Evolutionary conservation across 2,797 vertebrate species (phyloP).

Genomic region (Atherinosoma microstoma): DNA sequence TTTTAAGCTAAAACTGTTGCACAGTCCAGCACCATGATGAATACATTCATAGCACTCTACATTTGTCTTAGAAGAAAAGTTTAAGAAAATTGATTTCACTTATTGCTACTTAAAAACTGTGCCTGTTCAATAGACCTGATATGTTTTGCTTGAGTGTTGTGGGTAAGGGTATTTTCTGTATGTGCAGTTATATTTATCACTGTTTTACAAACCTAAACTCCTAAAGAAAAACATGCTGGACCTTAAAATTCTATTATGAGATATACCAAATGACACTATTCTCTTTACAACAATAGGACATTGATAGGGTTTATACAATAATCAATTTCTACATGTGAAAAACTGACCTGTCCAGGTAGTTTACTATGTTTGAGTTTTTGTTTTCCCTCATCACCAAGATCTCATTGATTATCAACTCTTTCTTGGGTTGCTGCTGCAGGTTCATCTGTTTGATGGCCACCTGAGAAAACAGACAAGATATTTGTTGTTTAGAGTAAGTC

Average conservation of each 20-base stretch:
- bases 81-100: not conserved
- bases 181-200: not conserved
- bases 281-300: not conserved
- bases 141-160: not conserved
- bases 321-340: not conserved
- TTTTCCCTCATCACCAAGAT: slow-evolving; percentile 99
- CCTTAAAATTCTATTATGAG: not conserved
- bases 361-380: slow-evolving; percentile 99
- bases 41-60: not conserved
- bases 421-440: slow-evolving; percentile 98
- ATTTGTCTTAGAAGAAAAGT: not conserved
- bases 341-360: slow-evolving; percentile 97
- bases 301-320: not conserved
- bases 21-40: not conserved
- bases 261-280: not conserved
- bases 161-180: not conserved
- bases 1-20: not conserved
- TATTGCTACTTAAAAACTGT: not conserved
- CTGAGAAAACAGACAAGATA: slow-evolving; percentile 73
- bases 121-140: not conserved
- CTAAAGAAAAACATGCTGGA: too few relatives aligned
- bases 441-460: slow-evolving; percentile 99
- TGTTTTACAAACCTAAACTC: not conserved
- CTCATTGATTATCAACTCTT: slow-evolving; percentile 99
- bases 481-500: slow-evolving; percentile 1